These are phyloP conservation scores for Dermatemys mawii DNA, from an alignment of 2,113 vertebrate genomes.

Conservation along the genomic window DNA sequence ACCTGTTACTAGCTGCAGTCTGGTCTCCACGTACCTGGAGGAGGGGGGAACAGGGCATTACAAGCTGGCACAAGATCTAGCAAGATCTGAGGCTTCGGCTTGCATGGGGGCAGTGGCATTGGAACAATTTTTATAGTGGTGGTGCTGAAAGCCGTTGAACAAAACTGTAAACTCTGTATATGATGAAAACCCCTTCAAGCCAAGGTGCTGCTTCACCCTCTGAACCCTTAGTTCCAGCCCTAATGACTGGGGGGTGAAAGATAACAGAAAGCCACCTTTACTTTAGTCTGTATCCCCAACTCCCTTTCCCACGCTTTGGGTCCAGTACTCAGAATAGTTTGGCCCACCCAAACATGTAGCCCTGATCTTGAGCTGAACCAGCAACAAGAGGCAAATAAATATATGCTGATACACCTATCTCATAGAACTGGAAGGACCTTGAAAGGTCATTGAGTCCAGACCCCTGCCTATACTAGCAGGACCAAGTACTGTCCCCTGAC, in stretches of 20 bases:
- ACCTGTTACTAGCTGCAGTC: not conserved
- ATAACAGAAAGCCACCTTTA: not conserved
- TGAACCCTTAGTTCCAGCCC: too few species aligned
- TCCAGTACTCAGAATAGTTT: not conserved
- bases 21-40: not conserved
- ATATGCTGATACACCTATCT: too few species aligned
- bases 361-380: fast-evolving
- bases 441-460: too few species aligned
- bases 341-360: not conserved
- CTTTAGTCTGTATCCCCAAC: not conserved
- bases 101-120: not conserved
- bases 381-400: not conserved
- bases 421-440: too few species aligned
- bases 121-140: too few species aligned
- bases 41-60: too few species aligned
- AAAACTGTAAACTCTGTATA: too few species aligned
- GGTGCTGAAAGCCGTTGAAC: too few species aligned
- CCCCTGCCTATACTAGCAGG: too few species aligned
- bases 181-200: too few species aligned
- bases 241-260: not conserved
- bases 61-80: not conserved
- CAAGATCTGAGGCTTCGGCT: fast-evolving
- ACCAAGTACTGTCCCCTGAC: too few species aligned
- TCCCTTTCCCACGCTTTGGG: not conserved
- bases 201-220: too few species aligned